Evolutionary conservation across 2,888 invertebrate genomes (phyloP).

Genomic region (Chalcosyrphus nemorum): DNA sequence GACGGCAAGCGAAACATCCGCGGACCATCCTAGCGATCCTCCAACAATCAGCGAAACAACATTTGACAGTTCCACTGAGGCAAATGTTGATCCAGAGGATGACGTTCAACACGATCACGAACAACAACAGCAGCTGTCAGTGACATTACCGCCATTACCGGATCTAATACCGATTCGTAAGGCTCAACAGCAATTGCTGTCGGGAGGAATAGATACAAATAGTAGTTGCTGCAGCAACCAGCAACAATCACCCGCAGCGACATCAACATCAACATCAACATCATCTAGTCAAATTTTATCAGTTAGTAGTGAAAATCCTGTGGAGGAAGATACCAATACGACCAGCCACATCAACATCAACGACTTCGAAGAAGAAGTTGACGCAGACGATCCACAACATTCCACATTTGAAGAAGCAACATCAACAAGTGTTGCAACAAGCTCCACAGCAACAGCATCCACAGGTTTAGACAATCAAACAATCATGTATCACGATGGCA

Average conservation of each 20-base stretch:
- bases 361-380: conserved; percentile 9
- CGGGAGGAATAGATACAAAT: conserved; percentile 39
- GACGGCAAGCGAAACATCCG: conserved; percentile 1
- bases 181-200: conserved; percentile 44
- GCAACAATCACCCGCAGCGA: conserved; percentile 37
- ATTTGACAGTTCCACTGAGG: conserved; percentile 36
- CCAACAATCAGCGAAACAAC: conserved; percentile 11
- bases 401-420: conserved; percentile 68
- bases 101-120: conserved; percentile 29
- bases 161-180: conserved; percentile 67
- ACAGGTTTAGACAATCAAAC: conserved; percentile 69
- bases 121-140: conserved; percentile 28
- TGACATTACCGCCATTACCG: conserved; percentile 62
- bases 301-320: conserved; percentile 59
- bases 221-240: conserved; percentile 20
- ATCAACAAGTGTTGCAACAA: conserved; percentile 52
- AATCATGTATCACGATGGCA: conserved; percentile 63
- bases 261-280: conserved; percentile 9
- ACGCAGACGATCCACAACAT: conserved; percentile 48
- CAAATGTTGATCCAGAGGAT: conserved; percentile 36
- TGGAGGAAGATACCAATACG: conserved; percentile 28
- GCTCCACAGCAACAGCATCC: conserved; percentile 50
- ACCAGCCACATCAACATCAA: neutral
- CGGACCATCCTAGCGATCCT: conserved; percentile 63
- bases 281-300: conserved; percentile 72